Evolutionary conservation across 2,888 invertebrate genomes (phyloP).

Genomic region (Ischnus inquisitorius): DNA sequence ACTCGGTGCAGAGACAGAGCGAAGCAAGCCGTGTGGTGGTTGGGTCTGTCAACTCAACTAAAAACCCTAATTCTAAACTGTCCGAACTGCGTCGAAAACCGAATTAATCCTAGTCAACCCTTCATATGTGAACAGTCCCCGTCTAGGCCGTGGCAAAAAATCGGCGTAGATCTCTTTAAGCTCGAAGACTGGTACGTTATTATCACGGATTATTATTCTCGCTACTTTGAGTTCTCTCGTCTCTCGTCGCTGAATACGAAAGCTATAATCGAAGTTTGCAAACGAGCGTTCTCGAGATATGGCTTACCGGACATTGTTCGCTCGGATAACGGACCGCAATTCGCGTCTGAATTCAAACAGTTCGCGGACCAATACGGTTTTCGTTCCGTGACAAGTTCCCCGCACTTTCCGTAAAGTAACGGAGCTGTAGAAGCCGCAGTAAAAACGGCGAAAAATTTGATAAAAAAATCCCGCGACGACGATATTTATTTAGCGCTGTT

Average conservation of each 20-base stretch:
- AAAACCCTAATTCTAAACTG: slow-evolving; percentile 58
- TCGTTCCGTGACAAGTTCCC: slow-evolving; percentile 49
- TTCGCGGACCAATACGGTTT: slow-evolving; percentile 41
- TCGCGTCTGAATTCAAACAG: slow-evolving; percentile 26
- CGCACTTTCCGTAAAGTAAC: slow-evolving; percentile 51
- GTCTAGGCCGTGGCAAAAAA: slow-evolving; percentile 63
- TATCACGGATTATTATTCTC: slow-evolving; percentile 59
- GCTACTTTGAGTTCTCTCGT: slow-evolving; percentile 59
- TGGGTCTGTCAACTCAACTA: slow-evolving; percentile 58
- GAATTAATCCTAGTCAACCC: slow-evolving; percentile 52
- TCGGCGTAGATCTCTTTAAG: slow-evolving; percentile 63
- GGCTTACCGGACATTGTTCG: slow-evolving; percentile 40
- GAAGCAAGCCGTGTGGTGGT: slow-evolving; percentile 70
- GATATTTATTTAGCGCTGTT: slow-evolving; percentile 13
- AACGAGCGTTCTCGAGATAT: slow-evolving; percentile 24
- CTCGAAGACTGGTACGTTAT: slow-evolving; percentile 35
- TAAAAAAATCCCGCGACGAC: slow-evolving; percentile 31
- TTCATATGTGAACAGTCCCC: slow-evolving; percentile 55
- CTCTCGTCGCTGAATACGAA: slow-evolving; percentile 31
- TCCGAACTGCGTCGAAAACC: slow-evolving; percentile 60
- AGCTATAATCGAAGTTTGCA: slow-evolving; percentile 33
- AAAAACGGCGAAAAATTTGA: slow-evolving; percentile 26
- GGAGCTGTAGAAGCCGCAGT: slow-evolving; percentile 30
- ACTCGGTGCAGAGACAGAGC: slow-evolving; percentile 64
- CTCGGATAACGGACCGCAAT: slow-evolving; percentile 40